Conservation (phyloP, 2,888 invertebrate genomes). For the Cephus pulcher region DNA sequence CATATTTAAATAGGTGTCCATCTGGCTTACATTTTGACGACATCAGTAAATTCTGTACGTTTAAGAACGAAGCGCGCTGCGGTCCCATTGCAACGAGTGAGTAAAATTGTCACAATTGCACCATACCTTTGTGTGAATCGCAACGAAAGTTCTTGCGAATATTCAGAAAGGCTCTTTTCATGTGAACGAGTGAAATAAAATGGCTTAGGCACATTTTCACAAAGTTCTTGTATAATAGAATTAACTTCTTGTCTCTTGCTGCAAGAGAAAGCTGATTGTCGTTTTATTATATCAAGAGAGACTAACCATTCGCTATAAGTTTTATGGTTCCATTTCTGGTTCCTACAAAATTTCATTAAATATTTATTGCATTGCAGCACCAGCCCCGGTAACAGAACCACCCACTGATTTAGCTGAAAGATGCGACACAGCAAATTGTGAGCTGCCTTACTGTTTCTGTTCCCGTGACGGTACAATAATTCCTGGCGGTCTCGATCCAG, state of each 20-base stretch:
- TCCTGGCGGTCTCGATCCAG: conserved; percentile 84
- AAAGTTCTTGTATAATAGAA: neutral
- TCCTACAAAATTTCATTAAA: neutral
- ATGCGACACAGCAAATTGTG: conserved; percentile 82
- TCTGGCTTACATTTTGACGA: conserved; percentile 92
- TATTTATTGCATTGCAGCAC: conserved; percentile 70
- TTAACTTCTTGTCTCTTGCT: neutral
- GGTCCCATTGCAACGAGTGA: conserved; percentile 90
- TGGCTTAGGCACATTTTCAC: neutral
- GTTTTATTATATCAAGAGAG: neutral
- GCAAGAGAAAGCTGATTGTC: neutral
- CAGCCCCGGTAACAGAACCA: conserved; percentile 83
- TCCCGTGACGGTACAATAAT: conserved; percentile 91
- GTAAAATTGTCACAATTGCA: conserved; percentile 54
- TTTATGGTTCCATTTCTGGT: neutral
- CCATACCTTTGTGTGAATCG: neutral
- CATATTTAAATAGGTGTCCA: conserved; percentile 89
- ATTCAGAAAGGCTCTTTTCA: neutral
- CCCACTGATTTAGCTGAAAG: conserved; percentile 83
- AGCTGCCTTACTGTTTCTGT: conserved; percentile 91
- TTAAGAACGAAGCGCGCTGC: conserved; percentile 89
- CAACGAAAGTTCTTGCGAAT: neutral
- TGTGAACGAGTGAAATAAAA: neutral
- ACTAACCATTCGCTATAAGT: neutral
- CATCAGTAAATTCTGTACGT: conserved; percentile 89